Conservation (phyloP, 2,113 vertebrate species). For the Neoarius graeffei region DNA sequence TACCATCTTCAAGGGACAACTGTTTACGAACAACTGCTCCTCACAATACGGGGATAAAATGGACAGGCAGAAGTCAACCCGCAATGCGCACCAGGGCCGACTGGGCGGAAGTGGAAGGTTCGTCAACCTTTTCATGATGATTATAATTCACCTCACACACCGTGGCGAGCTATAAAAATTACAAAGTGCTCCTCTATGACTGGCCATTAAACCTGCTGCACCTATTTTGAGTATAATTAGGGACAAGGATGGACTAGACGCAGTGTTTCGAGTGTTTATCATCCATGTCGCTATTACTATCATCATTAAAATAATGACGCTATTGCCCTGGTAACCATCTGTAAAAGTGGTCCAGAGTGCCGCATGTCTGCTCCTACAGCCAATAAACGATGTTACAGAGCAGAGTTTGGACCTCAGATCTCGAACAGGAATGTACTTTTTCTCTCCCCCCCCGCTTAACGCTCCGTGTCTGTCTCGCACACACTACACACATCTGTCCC, state of each 20-base stretch:
- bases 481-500: background rate
- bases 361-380: background rate
- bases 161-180: background rate
- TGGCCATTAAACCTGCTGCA: background rate
- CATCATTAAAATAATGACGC: conserved; percentile 14
- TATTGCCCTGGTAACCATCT: conserved; percentile 11
- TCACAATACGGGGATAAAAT: background rate
- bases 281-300: conserved; percentile 1
- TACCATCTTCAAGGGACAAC: background rate
- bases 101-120: background rate
- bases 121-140: background rate
- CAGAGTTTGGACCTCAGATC: background rate
- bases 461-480: background rate
- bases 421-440: background rate
- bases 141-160: background rate
- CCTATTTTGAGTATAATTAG: conserved; percentile 15
- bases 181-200: conserved; percentile 9
- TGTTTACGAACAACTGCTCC: background rate
- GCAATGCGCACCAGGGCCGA: background rate
- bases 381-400: background rate
- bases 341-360: background rate
- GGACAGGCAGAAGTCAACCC: background rate
- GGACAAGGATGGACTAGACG: background rate
- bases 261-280: background rate
- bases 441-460: background rate